phyloP scores from a whole-genome alignment of 1,140 invertebrate species.

The Heliconius hewitsoni region DNA sequence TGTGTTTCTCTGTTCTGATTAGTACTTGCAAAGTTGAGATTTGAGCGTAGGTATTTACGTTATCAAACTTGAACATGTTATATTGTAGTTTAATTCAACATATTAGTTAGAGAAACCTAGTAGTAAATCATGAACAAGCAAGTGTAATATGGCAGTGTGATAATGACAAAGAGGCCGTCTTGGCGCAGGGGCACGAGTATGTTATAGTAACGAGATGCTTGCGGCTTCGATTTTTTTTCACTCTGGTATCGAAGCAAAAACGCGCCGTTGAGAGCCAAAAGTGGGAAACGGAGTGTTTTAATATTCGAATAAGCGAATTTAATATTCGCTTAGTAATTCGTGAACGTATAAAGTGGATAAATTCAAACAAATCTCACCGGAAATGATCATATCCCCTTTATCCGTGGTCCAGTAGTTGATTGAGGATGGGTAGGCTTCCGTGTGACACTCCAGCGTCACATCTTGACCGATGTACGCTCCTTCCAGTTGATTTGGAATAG shows the following conservation, averaged over 20 bases:
- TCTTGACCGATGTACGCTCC: constrained; percentile 82
- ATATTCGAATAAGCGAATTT: too few species aligned
- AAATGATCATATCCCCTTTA: constrained; percentile 93
- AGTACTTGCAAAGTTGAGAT: constrained; percentile 35
- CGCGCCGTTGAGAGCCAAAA: too few species aligned
- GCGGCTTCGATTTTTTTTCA: too few species aligned
- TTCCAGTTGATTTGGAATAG: constrained; percentile 82
- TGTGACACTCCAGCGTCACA: constrained; percentile 82
- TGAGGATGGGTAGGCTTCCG: constrained; percentile 82
- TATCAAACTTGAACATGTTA: background rate
- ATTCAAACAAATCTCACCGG: constrained; percentile 84
- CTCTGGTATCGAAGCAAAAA: too few species aligned
- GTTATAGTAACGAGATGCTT: too few species aligned
- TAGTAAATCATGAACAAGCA: background rate
- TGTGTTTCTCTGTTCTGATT: constrained; percentile 32
- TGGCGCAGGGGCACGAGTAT: too few species aligned
- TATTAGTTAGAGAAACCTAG: background rate
- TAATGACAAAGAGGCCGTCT: too few species aligned
- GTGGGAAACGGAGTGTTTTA: too few species aligned
- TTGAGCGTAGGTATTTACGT: constrained; percentile 28
- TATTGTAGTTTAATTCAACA: background rate
- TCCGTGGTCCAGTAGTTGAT: constrained; percentile 86
- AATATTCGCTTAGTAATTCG: too few species aligned
- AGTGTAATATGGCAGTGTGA: constrained; percentile 13
- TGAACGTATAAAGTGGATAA: background rate